Evolutionary conservation across 2,888 invertebrate genomes (phyloP).

Genomic region (Osedax fenrisi): DNA sequence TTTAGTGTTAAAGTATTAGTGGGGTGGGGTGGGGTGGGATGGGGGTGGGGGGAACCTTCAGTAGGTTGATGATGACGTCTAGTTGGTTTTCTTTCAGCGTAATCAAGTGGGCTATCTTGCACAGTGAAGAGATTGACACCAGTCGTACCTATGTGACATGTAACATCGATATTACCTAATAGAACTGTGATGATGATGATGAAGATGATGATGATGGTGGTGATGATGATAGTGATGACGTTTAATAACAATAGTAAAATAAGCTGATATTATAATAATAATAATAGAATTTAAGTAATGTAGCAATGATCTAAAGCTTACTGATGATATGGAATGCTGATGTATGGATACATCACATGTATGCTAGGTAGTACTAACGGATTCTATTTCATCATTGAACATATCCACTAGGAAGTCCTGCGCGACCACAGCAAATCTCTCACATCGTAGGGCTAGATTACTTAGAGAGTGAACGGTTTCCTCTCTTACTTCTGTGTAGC

Average conservation of each 20-base stretch:
- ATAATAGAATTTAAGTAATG: too few relatives aligned
- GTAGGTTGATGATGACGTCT: conserved; percentile 80
- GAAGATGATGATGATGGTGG: too few relatives aligned
- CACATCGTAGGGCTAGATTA: conserved; percentile 68
- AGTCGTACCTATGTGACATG: conserved; percentile 68
- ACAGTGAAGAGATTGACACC: conserved; percentile 82
- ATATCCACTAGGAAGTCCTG: conserved; percentile 94
- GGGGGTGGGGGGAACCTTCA: conserved; percentile 56
- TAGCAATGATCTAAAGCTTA: too few relatives aligned
- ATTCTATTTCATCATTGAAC: conserved; percentile 99
- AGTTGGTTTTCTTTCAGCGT: conserved; percentile 83
- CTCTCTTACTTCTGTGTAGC: conserved; percentile 76
- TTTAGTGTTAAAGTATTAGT: neutral
- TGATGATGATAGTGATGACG: too few relatives aligned
- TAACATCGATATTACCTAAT: too few relatives aligned
- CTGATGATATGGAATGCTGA: too few relatives aligned
- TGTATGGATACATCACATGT: too few relatives aligned
- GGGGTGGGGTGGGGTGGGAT: neutral
- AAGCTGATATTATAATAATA: too few relatives aligned
- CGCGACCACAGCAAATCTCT: conserved; percentile 69
- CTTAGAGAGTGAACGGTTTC: conserved; percentile 88
- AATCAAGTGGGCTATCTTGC: conserved; percentile 75
- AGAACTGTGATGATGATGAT: too few relatives aligned
- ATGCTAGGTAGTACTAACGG: conserved; percentile 48
- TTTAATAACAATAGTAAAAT: too few relatives aligned